Conservation (phyloP, 2,797 vertebrate species). For the Kryptolebias ocellatus region DNA sequence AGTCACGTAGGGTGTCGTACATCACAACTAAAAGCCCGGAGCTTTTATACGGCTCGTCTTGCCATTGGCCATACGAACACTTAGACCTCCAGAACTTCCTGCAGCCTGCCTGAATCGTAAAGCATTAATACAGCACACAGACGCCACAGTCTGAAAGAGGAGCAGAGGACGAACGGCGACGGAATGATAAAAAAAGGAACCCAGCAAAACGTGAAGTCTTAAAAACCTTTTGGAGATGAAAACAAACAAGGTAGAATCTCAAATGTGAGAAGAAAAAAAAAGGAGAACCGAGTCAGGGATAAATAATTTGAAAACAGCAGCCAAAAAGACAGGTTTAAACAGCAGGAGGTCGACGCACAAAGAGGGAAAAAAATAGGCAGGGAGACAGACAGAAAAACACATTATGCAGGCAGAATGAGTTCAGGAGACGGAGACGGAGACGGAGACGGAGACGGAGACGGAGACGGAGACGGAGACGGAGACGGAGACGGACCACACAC, state of each 20-base stretch:
- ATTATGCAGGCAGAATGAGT: conserved; percentile 7
- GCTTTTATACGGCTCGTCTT: conserved; percentile 52
- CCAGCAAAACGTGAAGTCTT: neutral
- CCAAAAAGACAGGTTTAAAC: neutral
- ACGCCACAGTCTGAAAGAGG: conserved; percentile 27
- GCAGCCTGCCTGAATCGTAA: conserved; percentile 39
- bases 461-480: too few species aligned
- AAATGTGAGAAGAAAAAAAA: conserved; percentile 2
- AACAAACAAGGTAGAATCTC: conserved; percentile 3
- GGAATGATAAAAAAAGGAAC: conserved; percentile 22
- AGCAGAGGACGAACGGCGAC: conserved; percentile 26
- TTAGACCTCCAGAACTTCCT: conserved; percentile 51
- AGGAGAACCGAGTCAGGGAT: neutral
- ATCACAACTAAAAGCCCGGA: conserved; percentile 58
- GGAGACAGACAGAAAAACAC: conserved; percentile 8
- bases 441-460: conserved; percentile 12
- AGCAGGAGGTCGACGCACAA: conserved; percentile 6
- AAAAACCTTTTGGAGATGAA: neutral
- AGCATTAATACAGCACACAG: conserved; percentile 43
- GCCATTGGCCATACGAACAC: conserved; percentile 43
- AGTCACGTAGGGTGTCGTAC: conserved; percentile 68
- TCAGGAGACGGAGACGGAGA: neutral
- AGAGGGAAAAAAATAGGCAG: conserved; percentile 13
- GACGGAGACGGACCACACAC: conserved; percentile 5
- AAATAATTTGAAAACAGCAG: neutral